phyloP scores from a whole-genome alignment of 2,113 vertebrate genomes.

The Macroglossus sobrinus region DNA sequence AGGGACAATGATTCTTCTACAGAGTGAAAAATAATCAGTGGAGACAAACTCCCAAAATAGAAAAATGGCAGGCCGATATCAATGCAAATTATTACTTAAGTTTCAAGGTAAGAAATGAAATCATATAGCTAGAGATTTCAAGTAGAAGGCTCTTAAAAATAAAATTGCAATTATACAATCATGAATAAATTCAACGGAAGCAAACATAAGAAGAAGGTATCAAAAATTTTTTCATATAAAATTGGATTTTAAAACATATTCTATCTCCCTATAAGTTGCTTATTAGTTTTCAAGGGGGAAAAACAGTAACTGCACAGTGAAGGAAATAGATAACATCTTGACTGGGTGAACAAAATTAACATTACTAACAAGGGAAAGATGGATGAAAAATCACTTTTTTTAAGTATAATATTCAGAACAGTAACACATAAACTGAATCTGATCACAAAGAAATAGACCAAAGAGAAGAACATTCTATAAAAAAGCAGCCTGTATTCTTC shows the following conservation, averaged over 20 bases:
- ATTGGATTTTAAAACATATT: conserved; percentile 1
- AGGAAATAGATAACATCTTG: neutral
- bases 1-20: neutral
- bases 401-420: neutral
- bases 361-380: neutral
- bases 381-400: neutral
- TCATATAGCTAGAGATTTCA: neutral
- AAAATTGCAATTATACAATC: neutral
- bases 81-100: neutral
- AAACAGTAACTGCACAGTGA: neutral
- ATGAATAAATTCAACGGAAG: neutral
- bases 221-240: neutral
- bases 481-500: neutral
- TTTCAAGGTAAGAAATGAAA: neutral
- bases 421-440: neutral
- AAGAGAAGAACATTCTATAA: neutral
- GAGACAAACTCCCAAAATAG: neutral
- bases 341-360: neutral
- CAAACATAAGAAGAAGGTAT: neutral
- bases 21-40: neutral
- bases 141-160: neutral
- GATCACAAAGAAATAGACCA: neutral
- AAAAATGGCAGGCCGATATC: neutral
- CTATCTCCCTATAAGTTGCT: neutral
- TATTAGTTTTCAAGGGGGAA: neutral